phyloP scores from a whole-genome alignment of 2,888 invertebrate genomes.

The Cataglyphis cursor region DNA sequence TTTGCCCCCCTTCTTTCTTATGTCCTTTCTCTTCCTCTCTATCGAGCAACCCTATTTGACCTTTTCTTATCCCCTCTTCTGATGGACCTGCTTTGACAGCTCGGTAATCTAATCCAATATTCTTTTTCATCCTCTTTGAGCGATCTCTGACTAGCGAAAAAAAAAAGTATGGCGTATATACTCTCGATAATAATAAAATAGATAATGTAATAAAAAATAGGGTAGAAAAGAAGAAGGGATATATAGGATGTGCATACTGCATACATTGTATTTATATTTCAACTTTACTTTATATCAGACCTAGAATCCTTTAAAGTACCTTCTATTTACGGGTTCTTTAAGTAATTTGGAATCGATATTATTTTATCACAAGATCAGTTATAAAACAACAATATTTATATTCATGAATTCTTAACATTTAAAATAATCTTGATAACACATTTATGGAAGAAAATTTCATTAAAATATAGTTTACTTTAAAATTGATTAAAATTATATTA shows the following conservation, averaged over 20 bases:
- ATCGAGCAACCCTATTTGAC: slow-evolving; percentile 55
- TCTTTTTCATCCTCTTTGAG: slow-evolving; percentile 8
- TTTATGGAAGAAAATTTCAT: neutral
- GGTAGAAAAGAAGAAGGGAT: neutral
- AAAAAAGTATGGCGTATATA: neutral
- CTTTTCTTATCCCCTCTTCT: slow-evolving; percentile 27
- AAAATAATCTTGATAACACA: neutral
- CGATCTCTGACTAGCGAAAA: slow-evolving; percentile 3
- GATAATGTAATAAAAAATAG: neutral
- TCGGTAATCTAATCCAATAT: slow-evolving; percentile 6
- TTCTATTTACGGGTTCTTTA: neutral
- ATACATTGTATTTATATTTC: neutral
- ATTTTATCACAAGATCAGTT: neutral
- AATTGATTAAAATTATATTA: neutral
- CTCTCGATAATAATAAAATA: neutral
- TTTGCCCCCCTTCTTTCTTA: slow-evolving; percentile 44
- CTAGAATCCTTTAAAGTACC: neutral
- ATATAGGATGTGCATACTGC: neutral
- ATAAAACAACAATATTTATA: neutral
- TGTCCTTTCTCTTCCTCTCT: slow-evolving; percentile 40
- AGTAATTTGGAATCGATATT: neutral
- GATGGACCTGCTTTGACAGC: slow-evolving; percentile 36
- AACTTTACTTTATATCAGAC: neutral
- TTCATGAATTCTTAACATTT: neutral
- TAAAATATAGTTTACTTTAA: neutral